Conservation (phyloP, 1,140 invertebrate species). For the Asbolus verrucosus region DNA sequence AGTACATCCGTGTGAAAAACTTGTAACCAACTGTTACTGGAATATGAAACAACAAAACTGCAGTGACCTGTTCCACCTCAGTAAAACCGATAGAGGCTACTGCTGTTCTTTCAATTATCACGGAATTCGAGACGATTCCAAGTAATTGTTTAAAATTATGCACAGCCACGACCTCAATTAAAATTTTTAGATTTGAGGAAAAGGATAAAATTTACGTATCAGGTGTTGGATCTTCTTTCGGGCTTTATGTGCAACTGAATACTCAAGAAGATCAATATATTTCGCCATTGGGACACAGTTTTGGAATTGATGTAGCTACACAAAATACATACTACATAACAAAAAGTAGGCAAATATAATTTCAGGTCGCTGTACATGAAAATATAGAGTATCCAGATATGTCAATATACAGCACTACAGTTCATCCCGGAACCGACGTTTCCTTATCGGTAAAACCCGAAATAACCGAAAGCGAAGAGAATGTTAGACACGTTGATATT, state of each 20-base stretch:
- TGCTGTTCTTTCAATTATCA: conserved; percentile 46
- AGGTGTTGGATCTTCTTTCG: conserved; percentile 39
- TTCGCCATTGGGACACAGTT: conserved; percentile 26
- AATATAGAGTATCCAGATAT: conserved; percentile 42
- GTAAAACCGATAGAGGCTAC: conserved; percentile 38
- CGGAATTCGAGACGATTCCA: not conserved
- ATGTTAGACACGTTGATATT: conserved; percentile 23
- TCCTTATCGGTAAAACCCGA: conserved; percentile 31
- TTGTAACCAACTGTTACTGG: conserved; percentile 43
- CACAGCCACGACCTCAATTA: not conserved
- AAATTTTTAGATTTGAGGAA: conserved; percentile 6
- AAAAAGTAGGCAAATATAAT: too few species aligned
- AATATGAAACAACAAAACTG: conserved; percentile 28
- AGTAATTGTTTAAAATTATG: conserved; percentile 7
- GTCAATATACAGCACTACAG: conserved; percentile 31
- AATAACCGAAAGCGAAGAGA: conserved; percentile 31
- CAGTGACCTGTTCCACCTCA: conserved; percentile 12
- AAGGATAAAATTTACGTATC: not conserved
- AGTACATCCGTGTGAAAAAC: conserved; percentile 39
- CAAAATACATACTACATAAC: not conserved
- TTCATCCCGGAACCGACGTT: conserved; percentile 33
- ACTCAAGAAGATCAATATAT: conserved; percentile 41
- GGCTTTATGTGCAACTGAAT: conserved; percentile 36
- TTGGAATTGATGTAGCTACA: conserved; percentile 36
- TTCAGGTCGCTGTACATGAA: conserved; percentile 45